Evolutionary conservation across 2,113 vertebrate genomes (phyloP).

Genomic region (Andinoacara biseriatus): DNA sequence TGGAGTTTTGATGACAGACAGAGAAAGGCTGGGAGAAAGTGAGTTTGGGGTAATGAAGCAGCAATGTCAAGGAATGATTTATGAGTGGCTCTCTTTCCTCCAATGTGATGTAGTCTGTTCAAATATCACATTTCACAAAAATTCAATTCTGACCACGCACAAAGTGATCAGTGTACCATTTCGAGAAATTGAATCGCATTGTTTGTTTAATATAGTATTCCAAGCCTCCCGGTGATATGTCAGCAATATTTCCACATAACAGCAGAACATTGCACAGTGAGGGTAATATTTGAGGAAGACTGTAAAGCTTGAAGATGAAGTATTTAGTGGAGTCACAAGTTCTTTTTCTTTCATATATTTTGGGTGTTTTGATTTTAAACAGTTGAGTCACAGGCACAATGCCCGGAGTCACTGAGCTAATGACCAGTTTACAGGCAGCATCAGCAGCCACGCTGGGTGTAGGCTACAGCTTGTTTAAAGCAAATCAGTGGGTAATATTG

Average conservation of each 20-base stretch:
- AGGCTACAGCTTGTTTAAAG: slow-evolving; percentile 12
- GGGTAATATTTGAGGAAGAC: slow-evolving; percentile 22
- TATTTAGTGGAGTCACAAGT: slow-evolving; percentile 23
- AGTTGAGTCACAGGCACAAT: slow-evolving; percentile 37
- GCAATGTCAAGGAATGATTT: slow-evolving; percentile 76
- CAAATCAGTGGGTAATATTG: slow-evolving; percentile 14
- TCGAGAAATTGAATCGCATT: slow-evolving; percentile 59
- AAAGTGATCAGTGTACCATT: slow-evolving; percentile 71
- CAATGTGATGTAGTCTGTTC: slow-evolving; percentile 54
- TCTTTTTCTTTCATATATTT: slow-evolving; percentile 8
- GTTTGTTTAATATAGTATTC: slow-evolving; percentile 67
- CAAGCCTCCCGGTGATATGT: slow-evolving; percentile 45
- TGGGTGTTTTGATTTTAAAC: slow-evolving; percentile 38
- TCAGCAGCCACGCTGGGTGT: slow-evolving; percentile 7
- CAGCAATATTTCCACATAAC: slow-evolving; percentile 60
- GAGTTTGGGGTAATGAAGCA: slow-evolving; percentile 75
- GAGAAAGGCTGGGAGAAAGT: slow-evolving; percentile 60
- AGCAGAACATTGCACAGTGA: slow-evolving; percentile 37
- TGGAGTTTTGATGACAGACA: slow-evolving; percentile 73
- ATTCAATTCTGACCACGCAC: slow-evolving; percentile 67
- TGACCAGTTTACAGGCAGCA: slow-evolving; percentile 42
- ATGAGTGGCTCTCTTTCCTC: slow-evolving; percentile 58
- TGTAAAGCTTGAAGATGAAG: slow-evolving; percentile 13
- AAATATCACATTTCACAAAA: slow-evolving; percentile 61
- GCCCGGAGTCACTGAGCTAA: slow-evolving; percentile 54